phyloP scores from a whole-genome alignment of 2,797 vertebrate genomes.

The Podargus strigoides region DNA sequence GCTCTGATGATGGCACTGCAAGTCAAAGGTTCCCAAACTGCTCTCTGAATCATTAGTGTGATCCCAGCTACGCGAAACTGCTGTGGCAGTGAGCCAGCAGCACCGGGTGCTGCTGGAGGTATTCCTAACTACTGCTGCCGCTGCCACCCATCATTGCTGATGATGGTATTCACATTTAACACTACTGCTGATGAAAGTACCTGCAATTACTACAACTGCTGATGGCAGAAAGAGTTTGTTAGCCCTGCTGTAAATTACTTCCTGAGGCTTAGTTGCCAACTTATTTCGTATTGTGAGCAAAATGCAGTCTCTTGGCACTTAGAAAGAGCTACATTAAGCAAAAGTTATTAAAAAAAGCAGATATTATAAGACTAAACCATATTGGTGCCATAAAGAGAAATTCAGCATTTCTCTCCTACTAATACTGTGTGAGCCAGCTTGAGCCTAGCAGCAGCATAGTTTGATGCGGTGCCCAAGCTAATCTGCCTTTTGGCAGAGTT shows the following conservation, averaged over 20 bases:
- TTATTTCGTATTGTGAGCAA: neutral
- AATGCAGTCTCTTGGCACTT: conserved; percentile 15
- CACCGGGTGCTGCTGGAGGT: neutral
- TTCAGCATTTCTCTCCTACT: neutral
- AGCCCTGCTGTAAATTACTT: conserved; percentile 41
- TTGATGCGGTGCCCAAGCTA: neutral
- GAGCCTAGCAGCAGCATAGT: neutral
- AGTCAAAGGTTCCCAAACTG: neutral
- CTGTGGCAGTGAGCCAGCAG: neutral
- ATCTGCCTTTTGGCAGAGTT: conserved; percentile 19
- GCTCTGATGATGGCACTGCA: neutral
- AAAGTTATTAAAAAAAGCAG: conserved; percentile 43
- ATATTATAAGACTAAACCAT: conserved; percentile 14
- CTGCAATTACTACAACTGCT: conserved; percentile 60
- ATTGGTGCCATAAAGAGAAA: conserved; percentile 29
- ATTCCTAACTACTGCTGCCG: neutral
- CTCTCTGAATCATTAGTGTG: neutral
- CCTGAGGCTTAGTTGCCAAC: conserved; percentile 19
- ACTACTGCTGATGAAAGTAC: conserved; percentile 53
- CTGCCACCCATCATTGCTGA: conserved; percentile 40
- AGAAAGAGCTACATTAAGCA: conserved; percentile 21
- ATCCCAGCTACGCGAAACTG: neutral
- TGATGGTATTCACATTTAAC: conserved; percentile 54
- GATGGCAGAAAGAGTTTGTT: conserved; percentile 42
- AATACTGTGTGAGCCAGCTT: neutral